Evolutionary conservation across 2,113 vertebrate species (phyloP).

Genomic region (Anas platyrhynchos): DNA sequence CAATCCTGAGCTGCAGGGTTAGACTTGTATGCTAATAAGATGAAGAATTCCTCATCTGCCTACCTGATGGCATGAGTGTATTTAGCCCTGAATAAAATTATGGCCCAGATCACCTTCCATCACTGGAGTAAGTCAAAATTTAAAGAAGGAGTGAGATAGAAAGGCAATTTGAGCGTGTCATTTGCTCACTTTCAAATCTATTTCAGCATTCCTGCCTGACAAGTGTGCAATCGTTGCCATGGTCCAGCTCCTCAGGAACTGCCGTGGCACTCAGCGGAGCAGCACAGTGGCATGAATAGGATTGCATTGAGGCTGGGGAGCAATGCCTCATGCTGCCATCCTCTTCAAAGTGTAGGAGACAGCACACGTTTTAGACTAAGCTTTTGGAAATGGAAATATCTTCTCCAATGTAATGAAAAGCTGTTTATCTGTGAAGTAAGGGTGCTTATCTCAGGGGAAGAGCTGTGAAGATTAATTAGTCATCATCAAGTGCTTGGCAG

Average conservation of each 20-base stretch:
- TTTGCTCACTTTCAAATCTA: background rate
- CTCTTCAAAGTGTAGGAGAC: background rate
- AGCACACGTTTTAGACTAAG: background rate
- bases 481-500: background rate
- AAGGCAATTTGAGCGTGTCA: background rate
- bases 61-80: background rate
- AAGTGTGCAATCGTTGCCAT: background rate
- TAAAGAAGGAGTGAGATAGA: background rate
- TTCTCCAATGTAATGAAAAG: background rate
- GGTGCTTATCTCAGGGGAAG: background rate
- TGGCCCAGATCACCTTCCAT: background rate
- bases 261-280: background rate
- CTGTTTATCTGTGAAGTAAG: background rate
- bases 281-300: background rate
- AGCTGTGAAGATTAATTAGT: background rate
- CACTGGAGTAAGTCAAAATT: background rate
- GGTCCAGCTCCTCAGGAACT: background rate
- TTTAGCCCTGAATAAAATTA: background rate
- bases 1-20: rapidly evolving
- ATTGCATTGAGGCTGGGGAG: background rate
- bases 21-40: background rate
- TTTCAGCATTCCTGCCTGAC: background rate
- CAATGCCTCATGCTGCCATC: background rate
- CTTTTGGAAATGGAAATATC: background rate
- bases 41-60: background rate